These are phyloP conservation scores for Carassius carassius DNA, from an alignment of 2,113 vertebrate species.

Conservation along the genomic window DNA sequence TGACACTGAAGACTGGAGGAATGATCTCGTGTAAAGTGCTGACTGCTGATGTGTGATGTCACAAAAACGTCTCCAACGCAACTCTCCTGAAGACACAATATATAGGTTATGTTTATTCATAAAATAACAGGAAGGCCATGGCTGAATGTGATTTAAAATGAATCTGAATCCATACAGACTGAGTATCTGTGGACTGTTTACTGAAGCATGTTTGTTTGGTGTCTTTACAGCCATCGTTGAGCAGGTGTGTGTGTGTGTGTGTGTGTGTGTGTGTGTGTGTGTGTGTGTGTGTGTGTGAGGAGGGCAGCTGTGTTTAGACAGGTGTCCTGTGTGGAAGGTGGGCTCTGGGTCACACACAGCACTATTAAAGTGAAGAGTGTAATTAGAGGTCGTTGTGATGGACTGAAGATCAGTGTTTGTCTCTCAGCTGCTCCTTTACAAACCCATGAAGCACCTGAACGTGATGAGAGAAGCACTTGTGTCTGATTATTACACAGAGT, in stretches of 20 bases:
- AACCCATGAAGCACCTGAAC: background rate
- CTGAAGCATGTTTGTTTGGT: background rate
- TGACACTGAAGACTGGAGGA: too few relatives aligned
- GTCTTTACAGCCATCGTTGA: slow-evolving; percentile 21
- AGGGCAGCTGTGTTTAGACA: slow-evolving; percentile 48
- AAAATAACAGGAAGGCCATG: too few relatives aligned
- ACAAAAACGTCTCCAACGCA: background rate
- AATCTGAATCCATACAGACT: background rate
- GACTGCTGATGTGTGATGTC: background rate
- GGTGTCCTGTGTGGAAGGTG: slow-evolving; percentile 26
- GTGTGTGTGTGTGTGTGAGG: slow-evolving; percentile 37
- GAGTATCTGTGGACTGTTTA: background rate
- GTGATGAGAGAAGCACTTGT: slow-evolving; percentile 3
- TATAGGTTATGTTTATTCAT: background rate
- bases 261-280: slow-evolving; percentile 37
- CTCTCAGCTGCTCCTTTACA: slow-evolving; percentile 46
- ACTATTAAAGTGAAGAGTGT: slow-evolving; percentile 71
- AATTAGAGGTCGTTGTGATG: slow-evolving; percentile 69
- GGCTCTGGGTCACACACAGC: slow-evolving; percentile 67
- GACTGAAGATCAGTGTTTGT: slow-evolving; percentile 43
- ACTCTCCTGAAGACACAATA: background rate
- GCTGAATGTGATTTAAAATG: too few relatives aligned
- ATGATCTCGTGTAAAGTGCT: background rate
- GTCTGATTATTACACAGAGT: background rate
- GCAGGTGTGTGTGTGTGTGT: background rate